These are phyloP conservation scores for Trichonephila inaurata DNA, from an alignment of 1,140 invertebrate genomes.

Conservation along the genomic window DNA sequence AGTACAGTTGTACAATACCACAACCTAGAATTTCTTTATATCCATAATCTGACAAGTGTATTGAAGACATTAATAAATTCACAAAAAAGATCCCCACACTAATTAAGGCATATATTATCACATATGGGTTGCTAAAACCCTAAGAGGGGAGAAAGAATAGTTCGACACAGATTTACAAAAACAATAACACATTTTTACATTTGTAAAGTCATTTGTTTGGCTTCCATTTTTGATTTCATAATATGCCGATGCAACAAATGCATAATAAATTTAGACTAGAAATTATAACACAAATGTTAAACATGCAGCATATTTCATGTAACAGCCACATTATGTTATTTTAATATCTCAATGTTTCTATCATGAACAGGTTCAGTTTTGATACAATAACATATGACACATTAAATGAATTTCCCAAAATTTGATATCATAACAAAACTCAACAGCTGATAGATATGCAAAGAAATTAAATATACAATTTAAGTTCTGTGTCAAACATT, in stretches of 20 bases:
- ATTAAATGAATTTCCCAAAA: slow-evolving; percentile 71
- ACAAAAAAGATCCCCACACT: slow-evolving; percentile 74
- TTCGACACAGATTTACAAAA: slow-evolving; percentile 71
- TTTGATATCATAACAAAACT: slow-evolving; percentile 62
- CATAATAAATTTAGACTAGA: slow-evolving; percentile 76
- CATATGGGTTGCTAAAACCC: slow-evolving; percentile 74
- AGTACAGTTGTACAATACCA: slow-evolving; percentile 57
- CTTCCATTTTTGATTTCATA: slow-evolving; percentile 71
- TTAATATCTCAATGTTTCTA: slow-evolving; percentile 13
- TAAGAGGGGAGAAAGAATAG: slow-evolving; percentile 69
- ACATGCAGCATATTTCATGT: slow-evolving; percentile 67
- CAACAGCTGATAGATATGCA: slow-evolving; percentile 71
- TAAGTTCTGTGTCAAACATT: slow-evolving; percentile 72
- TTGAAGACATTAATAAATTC: slow-evolving; percentile 64
- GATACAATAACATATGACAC: slow-evolving; percentile 41
- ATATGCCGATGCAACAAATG: slow-evolving; percentile 76
- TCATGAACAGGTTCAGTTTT: slow-evolving; percentile 49
- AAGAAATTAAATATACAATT: slow-evolving; percentile 67
- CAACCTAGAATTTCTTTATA: slow-evolving; percentile 65
- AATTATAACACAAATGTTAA: slow-evolving; percentile 72
- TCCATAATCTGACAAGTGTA: slow-evolving; percentile 50
- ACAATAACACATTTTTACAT: slow-evolving; percentile 65
- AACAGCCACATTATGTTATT: slow-evolving; percentile 53
- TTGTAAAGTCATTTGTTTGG: slow-evolving; percentile 64
- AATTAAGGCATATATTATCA: slow-evolving; percentile 76